Percentiles rank a stretch among this genome's conserved stretches.
These are phyloP conservation scores for Scaeva pyrastri DNA, from an alignment of 2,888 invertebrate species.

Conservation along the genomic window DNA sequence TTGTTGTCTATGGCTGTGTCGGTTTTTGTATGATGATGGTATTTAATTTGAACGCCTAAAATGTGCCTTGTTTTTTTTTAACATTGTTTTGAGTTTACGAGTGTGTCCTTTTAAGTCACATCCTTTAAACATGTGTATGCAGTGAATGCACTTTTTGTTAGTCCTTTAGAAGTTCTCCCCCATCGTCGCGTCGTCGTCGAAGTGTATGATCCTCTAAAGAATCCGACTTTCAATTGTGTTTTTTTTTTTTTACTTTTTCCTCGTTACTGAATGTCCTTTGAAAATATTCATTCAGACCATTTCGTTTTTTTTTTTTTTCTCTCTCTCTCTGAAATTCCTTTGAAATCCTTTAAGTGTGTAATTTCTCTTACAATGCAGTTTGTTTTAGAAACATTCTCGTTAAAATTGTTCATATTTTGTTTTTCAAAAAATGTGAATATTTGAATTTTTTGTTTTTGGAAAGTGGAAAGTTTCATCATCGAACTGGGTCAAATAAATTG, in stretches of 20 bases:
- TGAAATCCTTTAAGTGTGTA: constrained; percentile 26
- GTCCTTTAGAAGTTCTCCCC: background rate
- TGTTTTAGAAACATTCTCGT: constrained; percentile 54
- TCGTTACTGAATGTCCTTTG: constrained; percentile 28
- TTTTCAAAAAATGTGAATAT: background rate
- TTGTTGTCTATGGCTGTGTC: background rate
- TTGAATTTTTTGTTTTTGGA: background rate
- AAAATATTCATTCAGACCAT: constrained; percentile 23
- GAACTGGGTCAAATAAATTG: constrained; percentile 32
- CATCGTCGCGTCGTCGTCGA: background rate
- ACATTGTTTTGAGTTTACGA: constrained; percentile 6
- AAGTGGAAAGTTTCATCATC: constrained; percentile 40
- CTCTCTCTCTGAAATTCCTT: constrained; percentile 26
- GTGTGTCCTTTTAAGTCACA: constrained; percentile 35
- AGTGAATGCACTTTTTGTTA: constrained; percentile 34
- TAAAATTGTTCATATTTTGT: constrained; percentile 22
- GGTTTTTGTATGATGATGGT: background rate
- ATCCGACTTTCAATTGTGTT: constrained; percentile 31
- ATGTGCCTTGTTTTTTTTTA: background rate
- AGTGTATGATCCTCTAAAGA: background rate
- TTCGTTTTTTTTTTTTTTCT: background rate
- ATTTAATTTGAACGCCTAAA: constrained; percentile 13
- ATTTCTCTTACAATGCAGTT: constrained; percentile 54
- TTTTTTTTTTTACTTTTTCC: background rate
- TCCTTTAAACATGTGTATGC: constrained; percentile 12